Conservation (phyloP, 2,113 vertebrate genomes). For the Sebastes fasciatus region DNA sequence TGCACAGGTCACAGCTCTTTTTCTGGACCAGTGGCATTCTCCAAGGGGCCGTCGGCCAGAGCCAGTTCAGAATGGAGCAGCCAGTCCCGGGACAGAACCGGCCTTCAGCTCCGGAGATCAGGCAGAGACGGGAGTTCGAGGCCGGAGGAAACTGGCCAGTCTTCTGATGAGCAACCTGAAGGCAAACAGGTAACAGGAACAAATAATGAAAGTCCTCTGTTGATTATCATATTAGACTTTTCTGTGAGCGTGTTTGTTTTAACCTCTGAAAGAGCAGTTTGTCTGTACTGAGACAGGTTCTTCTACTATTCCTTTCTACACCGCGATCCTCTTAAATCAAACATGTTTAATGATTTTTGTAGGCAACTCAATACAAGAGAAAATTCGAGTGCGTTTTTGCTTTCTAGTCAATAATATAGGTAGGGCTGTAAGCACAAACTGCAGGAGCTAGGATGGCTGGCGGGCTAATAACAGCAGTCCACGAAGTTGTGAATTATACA, state of each 20-base stretch:
- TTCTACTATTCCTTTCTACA: neutral
- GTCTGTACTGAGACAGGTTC: neutral
- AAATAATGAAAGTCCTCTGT: neutral
- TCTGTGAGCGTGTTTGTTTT: neutral
- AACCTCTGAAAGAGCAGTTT: neutral
- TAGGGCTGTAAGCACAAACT: too few relatives aligned
- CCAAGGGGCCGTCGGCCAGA: neutral
- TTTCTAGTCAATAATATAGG: too few relatives aligned
- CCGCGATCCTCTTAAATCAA: neutral
- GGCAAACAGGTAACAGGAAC: slow-evolving; percentile 48
- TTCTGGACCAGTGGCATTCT: slow-evolving; percentile 74
- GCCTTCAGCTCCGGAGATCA: neutral
- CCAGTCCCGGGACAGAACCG: neutral
- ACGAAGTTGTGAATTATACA: neutral
- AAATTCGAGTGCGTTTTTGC: neutral
- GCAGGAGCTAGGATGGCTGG: neutral
- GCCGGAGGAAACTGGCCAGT: slow-evolving; percentile 61
- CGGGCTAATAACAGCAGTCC: neutral
- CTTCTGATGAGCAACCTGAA: slow-evolving; percentile 63
- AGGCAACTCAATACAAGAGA: neutral
- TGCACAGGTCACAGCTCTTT: slow-evolving; percentile 52
- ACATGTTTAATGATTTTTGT: neutral
- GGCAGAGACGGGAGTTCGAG: slow-evolving; percentile 56
- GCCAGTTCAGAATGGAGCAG: neutral
- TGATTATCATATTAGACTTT: neutral